phyloP scores from a whole-genome alignment of 2,113 vertebrate genomes.

The Genyomyrus donnyi region DNA sequence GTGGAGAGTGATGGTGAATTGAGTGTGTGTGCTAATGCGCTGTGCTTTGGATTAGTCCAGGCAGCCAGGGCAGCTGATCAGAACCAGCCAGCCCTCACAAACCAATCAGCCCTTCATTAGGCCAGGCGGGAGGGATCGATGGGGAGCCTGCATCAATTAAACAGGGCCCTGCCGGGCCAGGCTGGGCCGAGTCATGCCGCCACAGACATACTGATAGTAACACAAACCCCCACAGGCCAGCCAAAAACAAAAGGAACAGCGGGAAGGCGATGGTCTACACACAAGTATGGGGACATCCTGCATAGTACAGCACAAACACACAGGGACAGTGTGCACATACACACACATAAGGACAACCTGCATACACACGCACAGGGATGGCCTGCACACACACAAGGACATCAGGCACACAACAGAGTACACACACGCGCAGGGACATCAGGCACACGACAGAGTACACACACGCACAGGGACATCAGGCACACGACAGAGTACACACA shows the following conservation, averaged over 20 bases:
- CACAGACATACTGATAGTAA: slow-evolving; percentile 32
- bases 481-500: not conserved
- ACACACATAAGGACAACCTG: not conserved
- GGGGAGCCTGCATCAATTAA: slow-evolving; percentile 73
- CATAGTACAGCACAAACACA: not conserved
- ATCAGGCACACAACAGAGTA: not conserved
- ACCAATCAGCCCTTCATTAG: slow-evolving; percentile 78
- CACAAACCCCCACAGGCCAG: slow-evolving; percentile 25
- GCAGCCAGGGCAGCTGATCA: slow-evolving; percentile 63
- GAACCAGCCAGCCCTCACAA: slow-evolving; percentile 74
- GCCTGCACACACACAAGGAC: not conserved
- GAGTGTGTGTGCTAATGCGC: slow-evolving; percentile 51
- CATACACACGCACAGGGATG: not conserved
- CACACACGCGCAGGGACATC: not conserved
- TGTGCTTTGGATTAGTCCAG: slow-evolving; percentile 52
- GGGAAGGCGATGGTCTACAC: not conserved
- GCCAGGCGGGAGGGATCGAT: slow-evolving; percentile 70
- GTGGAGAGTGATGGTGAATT: slow-evolving; percentile 58
- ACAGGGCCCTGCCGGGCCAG: slow-evolving; percentile 48
- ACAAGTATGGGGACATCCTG: not conserved
- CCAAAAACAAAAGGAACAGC: not conserved
- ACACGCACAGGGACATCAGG: not conserved
- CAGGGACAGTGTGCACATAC: not conserved
- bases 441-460: not conserved
- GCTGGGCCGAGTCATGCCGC: not conserved